Conservation (phyloP, 2,797 vertebrate species). For the Oreochromis grahami region DNA sequence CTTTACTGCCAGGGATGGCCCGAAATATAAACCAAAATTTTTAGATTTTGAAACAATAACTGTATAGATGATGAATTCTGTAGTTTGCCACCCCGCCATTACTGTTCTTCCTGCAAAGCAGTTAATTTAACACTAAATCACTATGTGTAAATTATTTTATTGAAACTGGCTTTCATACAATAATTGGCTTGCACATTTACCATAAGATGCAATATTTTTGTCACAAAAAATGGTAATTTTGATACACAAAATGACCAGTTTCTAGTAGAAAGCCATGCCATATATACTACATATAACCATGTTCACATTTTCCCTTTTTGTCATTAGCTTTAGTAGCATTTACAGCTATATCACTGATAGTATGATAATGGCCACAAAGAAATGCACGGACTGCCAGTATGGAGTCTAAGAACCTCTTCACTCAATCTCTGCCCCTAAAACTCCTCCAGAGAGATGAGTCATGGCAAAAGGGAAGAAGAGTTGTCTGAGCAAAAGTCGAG, state of each 20-base stretch:
- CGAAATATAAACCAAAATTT: background rate
- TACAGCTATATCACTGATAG: too few species aligned
- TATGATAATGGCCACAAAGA: background rate
- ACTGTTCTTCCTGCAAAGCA: background rate
- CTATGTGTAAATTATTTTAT: background rate
- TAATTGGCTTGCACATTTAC: background rate
- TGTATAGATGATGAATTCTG: background rate
- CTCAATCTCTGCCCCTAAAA: background rate
- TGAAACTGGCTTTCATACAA: background rate
- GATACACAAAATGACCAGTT: background rate
- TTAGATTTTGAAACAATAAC: background rate
- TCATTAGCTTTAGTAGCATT: too few species aligned
- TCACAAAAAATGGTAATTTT: background rate
- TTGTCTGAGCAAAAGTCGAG: background rate
- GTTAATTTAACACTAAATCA: background rate
- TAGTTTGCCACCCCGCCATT: background rate
- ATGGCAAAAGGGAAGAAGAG: background rate
- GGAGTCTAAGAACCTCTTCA: background rate
- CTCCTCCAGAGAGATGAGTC: too few species aligned
- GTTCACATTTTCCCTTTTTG: background rate
- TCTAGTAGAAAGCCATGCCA: background rate
- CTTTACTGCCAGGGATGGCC: background rate
- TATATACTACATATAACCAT: background rate
- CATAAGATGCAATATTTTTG: background rate
- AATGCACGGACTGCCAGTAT: background rate